phyloP scores from a whole-genome alignment of 2,888 invertebrate species.

The Drosophila demipolita region DNA sequence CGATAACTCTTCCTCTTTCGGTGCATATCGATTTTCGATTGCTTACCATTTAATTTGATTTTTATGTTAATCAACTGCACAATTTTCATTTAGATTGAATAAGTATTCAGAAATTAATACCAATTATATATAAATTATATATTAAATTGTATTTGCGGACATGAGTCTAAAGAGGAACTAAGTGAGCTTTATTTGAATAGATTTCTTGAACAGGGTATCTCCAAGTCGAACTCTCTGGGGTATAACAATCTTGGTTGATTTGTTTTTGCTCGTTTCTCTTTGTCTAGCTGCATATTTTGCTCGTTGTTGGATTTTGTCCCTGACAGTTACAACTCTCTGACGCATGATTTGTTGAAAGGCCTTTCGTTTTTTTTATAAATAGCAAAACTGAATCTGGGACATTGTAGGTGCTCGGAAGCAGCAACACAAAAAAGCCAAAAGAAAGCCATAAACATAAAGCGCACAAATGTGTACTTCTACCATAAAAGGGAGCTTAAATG shows the following conservation, averaged over 20 bases:
- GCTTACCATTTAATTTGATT: not conserved
- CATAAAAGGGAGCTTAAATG: conserved; percentile 35
- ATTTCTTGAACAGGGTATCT: not conserved
- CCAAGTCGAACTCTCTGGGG: not conserved
- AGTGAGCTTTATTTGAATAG: not conserved
- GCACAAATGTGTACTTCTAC: conserved; percentile 15
- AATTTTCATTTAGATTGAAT: too few relatives aligned
- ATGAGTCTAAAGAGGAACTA: too few relatives aligned
- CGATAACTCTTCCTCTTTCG: not conserved
- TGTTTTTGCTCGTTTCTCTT: conserved; percentile 28
- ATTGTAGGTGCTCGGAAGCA: conserved; percentile 37
- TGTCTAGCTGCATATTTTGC: conserved; percentile 56
- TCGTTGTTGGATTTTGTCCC: conserved; percentile 54
- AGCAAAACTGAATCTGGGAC: conserved; percentile 57
- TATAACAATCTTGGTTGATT: conserved; percentile 2
- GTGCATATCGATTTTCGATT: not conserved
- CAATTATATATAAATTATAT: too few relatives aligned
- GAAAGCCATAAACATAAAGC: conserved; percentile 31
- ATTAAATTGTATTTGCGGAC: too few relatives aligned
- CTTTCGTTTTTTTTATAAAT: conserved; percentile 65
- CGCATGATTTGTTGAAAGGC: conserved; percentile 79
- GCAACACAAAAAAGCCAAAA: conserved; percentile 4
- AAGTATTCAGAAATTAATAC: too few relatives aligned
- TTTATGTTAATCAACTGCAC: too few relatives aligned
- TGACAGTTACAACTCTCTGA: conserved; percentile 78